Evolutionary conservation across 2,888 invertebrate species (phyloP), one percentile per base, ranked within the genome.

Genomic region (Drosophila kuntzei): DNA sequence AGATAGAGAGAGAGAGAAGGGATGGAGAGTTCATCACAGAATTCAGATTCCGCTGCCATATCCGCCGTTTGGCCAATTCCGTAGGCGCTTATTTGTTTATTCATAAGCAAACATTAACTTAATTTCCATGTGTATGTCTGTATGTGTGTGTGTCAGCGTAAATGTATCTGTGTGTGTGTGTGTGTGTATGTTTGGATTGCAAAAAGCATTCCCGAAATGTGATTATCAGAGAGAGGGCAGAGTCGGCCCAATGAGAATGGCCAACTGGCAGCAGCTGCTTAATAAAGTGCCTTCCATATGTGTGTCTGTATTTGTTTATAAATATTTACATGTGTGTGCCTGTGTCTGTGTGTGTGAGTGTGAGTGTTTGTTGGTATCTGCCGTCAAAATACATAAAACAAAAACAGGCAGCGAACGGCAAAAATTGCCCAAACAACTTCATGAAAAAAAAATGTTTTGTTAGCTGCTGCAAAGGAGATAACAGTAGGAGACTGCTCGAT

Each of bases 21-120:
- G 18, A n/a, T 0, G 53, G 12, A 1, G 63, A 71, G 83, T 82
- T 85, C 87, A 81, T 85, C 82, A 85, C 65, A 46, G 74, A 47
- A 47, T 50, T 46, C 47, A 58, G 46, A 79, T 44, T 60, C 36
- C 46, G 58, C 47, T 25, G 47, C 37, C 50, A 61, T 41, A 71
- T 73, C 63, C 60, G 50, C 58, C 49, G 61, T 44, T 68, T 68
- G 55, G 54, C 73, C 73, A 67, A 61, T 72, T 54, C 80, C 77
- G 77, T 82, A 85, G 82, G 88, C 84, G 80, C 76, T 88, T 90
- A 86, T 91, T 91, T 91, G 89, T 87, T 90, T 90, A 90, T 91
- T 90, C 91, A 90, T 90, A 91, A 90, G 89, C 90, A 90, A 91
- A 91, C 89, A 91, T 91, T 91, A 89, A 90, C 91, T 90, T 90